These are phyloP conservation scores for Symphodus melops DNA, from an alignment of 2,113 vertebrate species.

Conservation along the genomic window DNA sequence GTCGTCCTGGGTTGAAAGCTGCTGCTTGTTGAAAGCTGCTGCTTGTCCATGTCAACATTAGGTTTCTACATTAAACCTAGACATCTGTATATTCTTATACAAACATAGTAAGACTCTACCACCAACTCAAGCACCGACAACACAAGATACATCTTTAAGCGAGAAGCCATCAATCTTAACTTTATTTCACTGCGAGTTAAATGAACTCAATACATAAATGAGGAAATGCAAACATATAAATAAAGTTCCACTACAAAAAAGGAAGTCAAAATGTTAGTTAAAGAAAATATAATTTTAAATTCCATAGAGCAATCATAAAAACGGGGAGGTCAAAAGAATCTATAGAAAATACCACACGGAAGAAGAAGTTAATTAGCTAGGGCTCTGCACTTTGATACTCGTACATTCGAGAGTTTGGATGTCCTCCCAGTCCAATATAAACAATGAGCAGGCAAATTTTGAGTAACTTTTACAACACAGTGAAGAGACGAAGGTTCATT, in stretches of 20 bases:
- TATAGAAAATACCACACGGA: no score
- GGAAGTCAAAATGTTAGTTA: not conserved
- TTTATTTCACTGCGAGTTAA: no score
- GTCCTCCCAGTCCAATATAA: not conserved
- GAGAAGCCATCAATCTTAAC: not conserved
- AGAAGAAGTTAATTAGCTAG: no score
- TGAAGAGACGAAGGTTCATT: not conserved
- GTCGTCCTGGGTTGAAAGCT: conserved; percentile 12
- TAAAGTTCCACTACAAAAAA: not conserved
- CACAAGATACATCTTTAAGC: not conserved
- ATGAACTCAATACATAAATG: no score
- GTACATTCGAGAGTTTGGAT: not conserved
- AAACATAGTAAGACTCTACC: not conserved
- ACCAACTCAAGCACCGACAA: not conserved
- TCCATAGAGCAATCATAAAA: no score
- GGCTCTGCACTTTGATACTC: not conserved
- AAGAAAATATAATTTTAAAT: no score
- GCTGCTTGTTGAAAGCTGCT: not conserved
- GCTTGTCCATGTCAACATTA: not conserved
- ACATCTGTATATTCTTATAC: not conserved
- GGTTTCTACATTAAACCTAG: not conserved
- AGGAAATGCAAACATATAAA: no score
- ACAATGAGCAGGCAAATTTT: not conserved
- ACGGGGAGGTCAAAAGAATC: no score
- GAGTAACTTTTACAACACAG: not conserved